Evolutionary conservation across 2,113 vertebrate genomes (phyloP).

Genomic region (Dipodomys ordii): DNA sequence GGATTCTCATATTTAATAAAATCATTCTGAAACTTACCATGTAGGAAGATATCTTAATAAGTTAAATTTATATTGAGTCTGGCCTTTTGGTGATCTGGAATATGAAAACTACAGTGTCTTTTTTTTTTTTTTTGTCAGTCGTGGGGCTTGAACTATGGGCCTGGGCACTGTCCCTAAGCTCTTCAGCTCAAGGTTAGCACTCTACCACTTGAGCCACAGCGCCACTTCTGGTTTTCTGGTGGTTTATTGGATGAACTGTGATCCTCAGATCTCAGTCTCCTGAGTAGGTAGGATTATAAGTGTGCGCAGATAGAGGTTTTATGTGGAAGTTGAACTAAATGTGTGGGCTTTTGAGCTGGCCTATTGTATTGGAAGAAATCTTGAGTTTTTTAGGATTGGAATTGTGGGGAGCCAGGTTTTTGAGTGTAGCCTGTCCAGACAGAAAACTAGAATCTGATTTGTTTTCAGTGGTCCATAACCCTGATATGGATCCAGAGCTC

Average conservation of each 20-base stretch:
- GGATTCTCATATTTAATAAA: constrained; percentile 62
- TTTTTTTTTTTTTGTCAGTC: too few relatives aligned
- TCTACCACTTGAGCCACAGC: too few relatives aligned
- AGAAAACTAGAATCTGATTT: neutral
- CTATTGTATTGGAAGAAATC: neutral
- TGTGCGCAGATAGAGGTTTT: constrained; percentile 64
- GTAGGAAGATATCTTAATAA: constrained; percentile 56
- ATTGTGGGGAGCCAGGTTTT: neutral
- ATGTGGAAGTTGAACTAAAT: constrained; percentile 38
- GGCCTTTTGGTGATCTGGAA: constrained; percentile 49
- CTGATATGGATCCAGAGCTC: neutral
- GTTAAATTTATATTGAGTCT: constrained; percentile 65
- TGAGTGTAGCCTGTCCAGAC: neutral
- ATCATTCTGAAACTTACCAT: constrained; percentile 51
- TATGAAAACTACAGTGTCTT: constrained; percentile 58
- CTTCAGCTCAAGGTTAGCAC: too few relatives aligned
- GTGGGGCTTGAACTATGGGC: too few relatives aligned
- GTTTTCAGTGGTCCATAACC: neutral
- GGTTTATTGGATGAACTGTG: too few relatives aligned
- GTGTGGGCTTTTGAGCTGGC: constrained; percentile 22
- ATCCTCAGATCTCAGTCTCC: neutral
- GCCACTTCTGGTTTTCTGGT: too few relatives aligned
- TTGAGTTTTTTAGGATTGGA: neutral
- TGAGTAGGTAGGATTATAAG: constrained; percentile 42
- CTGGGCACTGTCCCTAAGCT: neutral